A percentile compares a stretch with the other conserved stretches of the same genome.
Evolutionary conservation across 1,140 invertebrate species (phyloP).

Genomic region (Heliconius congener): DNA sequence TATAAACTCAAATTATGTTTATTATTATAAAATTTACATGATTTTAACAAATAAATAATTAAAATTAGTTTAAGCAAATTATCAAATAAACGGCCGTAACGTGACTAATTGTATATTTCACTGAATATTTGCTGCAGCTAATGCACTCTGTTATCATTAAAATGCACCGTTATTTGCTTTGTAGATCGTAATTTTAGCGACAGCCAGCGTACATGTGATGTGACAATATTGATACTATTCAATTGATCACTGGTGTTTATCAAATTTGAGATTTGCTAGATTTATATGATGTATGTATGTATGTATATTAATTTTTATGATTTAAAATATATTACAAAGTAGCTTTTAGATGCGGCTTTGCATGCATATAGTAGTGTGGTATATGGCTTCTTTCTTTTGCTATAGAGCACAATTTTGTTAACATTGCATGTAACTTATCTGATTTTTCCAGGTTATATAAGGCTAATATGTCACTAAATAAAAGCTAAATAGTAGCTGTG

Average conservation of each 20-base stretch:
- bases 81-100: neutral
- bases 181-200: neutral
- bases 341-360: too few relatives aligned
- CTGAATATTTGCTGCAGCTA: neutral
- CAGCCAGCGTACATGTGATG: neutral
- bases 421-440: too few relatives aligned
- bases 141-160: conserved; percentile 6
- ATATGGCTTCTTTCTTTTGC: too few relatives aligned
- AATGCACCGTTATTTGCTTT: neutral
- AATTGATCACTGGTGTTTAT: neutral
- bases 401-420: too few relatives aligned
- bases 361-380: too few relatives aligned
- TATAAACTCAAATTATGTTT: too few relatives aligned
- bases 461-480: too few relatives aligned
- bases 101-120: conserved; percentile 12
- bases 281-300: neutral
- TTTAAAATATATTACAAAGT: neutral
- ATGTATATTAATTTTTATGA: neutral
- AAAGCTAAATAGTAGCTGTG: too few relatives aligned
- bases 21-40: too few relatives aligned
- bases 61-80: neutral
- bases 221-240: conserved; percentile 6
- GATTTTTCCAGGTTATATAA: too few relatives aligned
- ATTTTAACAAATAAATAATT: neutral
- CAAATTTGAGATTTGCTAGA: neutral